Evolutionary conservation across 2,888 invertebrate species (phyloP).

Genomic region (Spilarctia lutea): DNA sequence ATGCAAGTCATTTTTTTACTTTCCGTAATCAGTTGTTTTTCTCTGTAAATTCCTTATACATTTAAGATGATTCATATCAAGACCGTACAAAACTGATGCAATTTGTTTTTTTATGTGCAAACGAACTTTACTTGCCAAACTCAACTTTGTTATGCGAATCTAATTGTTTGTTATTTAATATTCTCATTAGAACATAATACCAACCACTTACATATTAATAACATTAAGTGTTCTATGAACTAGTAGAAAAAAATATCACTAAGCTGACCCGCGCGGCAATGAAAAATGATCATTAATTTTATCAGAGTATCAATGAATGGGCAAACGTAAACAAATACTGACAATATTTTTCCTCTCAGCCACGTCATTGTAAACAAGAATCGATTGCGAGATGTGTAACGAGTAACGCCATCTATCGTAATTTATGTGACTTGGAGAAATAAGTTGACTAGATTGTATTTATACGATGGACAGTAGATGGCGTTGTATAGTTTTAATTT

Average conservation of each 20-base stretch:
- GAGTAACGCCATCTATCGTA: slow-evolving; percentile 19
- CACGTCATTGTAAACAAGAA: slow-evolving; percentile 31
- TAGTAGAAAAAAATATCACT: slow-evolving; percentile 15
- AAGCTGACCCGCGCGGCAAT: slow-evolving; percentile 28
- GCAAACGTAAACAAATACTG: slow-evolving; percentile 37
- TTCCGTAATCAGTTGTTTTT: neutral
- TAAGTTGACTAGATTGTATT: slow-evolving; percentile 2
- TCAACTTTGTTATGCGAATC: neutral
- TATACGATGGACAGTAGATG: slow-evolving; percentile 6
- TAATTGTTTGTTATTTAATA: neutral
- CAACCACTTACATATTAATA: slow-evolving; percentile 4
- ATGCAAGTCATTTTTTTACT: neutral
- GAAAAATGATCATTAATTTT: slow-evolving; percentile 33
- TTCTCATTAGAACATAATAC: neutral
- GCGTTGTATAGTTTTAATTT: slow-evolving; percentile 3
- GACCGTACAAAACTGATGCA: neutral
- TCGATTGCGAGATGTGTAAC: neutral
- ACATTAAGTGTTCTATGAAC: neutral
- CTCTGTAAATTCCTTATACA: neutral
- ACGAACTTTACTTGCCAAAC: neutral
- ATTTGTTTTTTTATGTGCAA: neutral
- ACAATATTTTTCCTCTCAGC: slow-evolving; percentile 34
- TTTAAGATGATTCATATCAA: neutral
- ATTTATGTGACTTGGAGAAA: neutral
- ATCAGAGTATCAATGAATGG: slow-evolving; percentile 47